Evolutionary conservation across 1,140 invertebrate genomes (phyloP), one percentile per base, ranked within the genome.

Genomic region (Drosophila melanica): DNA sequence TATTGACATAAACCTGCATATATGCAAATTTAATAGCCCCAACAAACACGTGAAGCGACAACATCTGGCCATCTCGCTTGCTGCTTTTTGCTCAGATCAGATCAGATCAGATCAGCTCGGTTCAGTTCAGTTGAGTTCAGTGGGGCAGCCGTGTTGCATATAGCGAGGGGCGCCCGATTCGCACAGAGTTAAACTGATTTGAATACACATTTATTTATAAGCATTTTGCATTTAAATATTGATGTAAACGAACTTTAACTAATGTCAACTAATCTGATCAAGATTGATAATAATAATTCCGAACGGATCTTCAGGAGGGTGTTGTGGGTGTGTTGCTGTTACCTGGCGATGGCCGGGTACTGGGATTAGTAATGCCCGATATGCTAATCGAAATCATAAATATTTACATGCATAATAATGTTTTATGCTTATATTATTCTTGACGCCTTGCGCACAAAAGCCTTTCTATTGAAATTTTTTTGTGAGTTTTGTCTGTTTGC

Each of bases 211-310:
- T 23, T 35, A 55, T 44, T 50, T 44, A 71, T 79, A 76, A 53
- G 66, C 71, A 76, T 27, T 79, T 71, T 55, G 16, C 50, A 65
- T 37, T 55, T 55, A 1, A 10, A 65, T 10, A 27, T 48, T 44
- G 60, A 75, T 86, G 81, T 81, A 87, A 87, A 87, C 79, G 82
- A 75, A 86, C 78, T 78, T 37, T 63, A 12, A 63, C 63, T 63
- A 37, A 63, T 39, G 35, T 14, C 37, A 55, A 37, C 14, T 41
- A 35, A 58, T 50, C 44, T 10, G 35, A 54, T 60, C 55, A 50
- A 42, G 8, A 54, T 53, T 33, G 55, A 44, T 30, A 53, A 72
- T 30, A 53, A 72, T 37, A 54, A 72, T 44, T 51, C 50, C n/a
- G 41, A 33, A 10, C 55, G 18, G 23, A 30, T 45, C 7, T 2